Evolutionary conservation across 2,797 vertebrate genomes (phyloP), one percentile per base, ranked within the genome.

Genomic region (Megaceryle alcyon): DNA sequence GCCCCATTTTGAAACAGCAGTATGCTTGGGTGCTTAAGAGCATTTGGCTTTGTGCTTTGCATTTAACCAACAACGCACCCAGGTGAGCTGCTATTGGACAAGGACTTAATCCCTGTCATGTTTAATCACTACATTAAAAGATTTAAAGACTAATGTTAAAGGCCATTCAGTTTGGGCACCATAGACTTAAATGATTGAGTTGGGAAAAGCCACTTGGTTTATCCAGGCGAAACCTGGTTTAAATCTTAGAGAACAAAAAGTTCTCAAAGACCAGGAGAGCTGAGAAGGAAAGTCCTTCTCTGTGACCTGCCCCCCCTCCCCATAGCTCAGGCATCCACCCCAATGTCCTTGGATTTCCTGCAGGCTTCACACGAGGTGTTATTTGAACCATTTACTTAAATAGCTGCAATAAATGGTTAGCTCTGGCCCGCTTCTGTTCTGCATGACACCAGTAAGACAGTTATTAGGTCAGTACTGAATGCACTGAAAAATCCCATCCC

Each of bases 91-190:
- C 92, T 92, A 95, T 95, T 95, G 95, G 95, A 77, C 76, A 87
- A 53, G 35, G 66, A 77, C 86, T 53, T 96, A 96, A 95, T 95
- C 92, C 94, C 88, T 96, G 94, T 97, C 95, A 94, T 75, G 80
- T 87, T 96, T 87, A 96, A 96, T 96, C 95, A 95, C 72, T 76
- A 35, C 69, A 79, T 64, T 88, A 81, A 93, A 91, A 93, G 95
- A 92, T 86, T 86, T 88, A 96, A 95, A 89, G 86, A 63, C 65
- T 83, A 90, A 95, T 3, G 7, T 91, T 92, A 86, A 92, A 90
- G 80, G 44, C 77, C 87, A 71, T 91, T 96, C 80, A 60, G 29
- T 89, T 86, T 76, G 81, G 82, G 51, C 73, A 88, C 48, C 70
- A 15, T 31, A 70, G 85, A 84, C 49, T 77, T 64, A 57, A 66